A percentile compares a stretch with the other conserved stretches of the same genome.
These are phyloP conservation scores for Rhyacophila evoluta DNA, from an alignment of 2,888 invertebrate genomes.

Conservation along the genomic window DNA sequence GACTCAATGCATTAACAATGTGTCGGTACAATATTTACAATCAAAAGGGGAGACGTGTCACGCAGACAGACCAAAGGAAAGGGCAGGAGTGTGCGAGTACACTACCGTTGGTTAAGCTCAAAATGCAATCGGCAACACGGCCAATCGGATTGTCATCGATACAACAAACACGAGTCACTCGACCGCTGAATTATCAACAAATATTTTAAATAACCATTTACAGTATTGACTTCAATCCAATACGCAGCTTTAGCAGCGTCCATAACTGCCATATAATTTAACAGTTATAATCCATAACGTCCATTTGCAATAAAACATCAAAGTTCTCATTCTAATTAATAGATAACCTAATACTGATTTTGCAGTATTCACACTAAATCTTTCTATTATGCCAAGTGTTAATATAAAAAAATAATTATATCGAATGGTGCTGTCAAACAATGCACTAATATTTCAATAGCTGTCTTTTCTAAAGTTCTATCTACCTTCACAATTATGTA, in stretches of 20 bases:
- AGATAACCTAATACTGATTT: neutral
- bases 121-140: slow-evolving; percentile 1
- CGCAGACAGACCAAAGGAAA: neutral
- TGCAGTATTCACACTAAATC: neutral
- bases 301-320: neutral
- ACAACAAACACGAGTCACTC: neutral
- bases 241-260: neutral
- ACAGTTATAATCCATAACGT: neutral
- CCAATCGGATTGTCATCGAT: neutral
- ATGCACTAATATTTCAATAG: slow-evolving; percentile 12
- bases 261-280: neutral
- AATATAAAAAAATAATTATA: neutral
- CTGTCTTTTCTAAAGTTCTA: neutral
- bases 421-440: neutral
- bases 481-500: neutral
- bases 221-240: neutral
- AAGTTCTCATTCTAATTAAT: neutral
- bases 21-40: slow-evolving; percentile 17
- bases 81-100: neutral
- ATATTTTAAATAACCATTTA: neutral
- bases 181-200: neutral
- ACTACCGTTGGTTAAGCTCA: neutral
- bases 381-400: neutral
- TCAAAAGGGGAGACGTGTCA: neutral
- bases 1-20: slow-evolving; percentile 14